These are phyloP conservation scores for Epirrita christyi DNA, from an alignment of 2,888 invertebrate species.

Conservation along the genomic window DNA sequence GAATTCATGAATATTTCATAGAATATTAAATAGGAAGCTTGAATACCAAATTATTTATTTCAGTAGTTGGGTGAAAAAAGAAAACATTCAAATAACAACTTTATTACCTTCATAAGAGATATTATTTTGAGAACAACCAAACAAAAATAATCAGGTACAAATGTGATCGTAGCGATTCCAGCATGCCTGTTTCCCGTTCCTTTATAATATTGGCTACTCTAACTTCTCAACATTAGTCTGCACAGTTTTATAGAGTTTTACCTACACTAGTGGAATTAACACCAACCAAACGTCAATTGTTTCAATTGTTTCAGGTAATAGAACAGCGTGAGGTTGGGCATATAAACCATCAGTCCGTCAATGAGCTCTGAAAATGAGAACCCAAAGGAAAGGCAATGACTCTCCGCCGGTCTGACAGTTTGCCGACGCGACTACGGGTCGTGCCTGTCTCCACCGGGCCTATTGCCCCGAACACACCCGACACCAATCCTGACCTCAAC, in stretches of 20 bases:
- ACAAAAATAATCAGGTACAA: no score
- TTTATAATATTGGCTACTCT: no score
- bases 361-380: slow-evolving; percentile 68
- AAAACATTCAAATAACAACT: neutral
- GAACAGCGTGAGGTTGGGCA: slow-evolving; percentile 13
- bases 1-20: slow-evolving; percentile 64
- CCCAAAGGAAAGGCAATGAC: slow-evolving; percentile 69
- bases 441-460: slow-evolving; percentile 48
- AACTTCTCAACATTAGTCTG: slow-evolving; percentile 19
- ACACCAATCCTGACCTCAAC: slow-evolving; percentile 66
- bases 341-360: slow-evolving; percentile 44
- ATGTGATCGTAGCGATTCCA: no score
- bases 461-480: slow-evolving; percentile 34
- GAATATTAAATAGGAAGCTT: slow-evolving; percentile 43
- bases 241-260: slow-evolving; percentile 30
- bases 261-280: no score
- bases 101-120: neutral
- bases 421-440: slow-evolving; percentile 70
- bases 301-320: slow-evolving; percentile 62
- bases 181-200: no score
- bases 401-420: slow-evolving; percentile 80
- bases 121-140: no score
- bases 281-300: slow-evolving; percentile 45
- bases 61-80: slow-evolving; percentile 11
- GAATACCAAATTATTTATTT: slow-evolving; percentile 24